These are phyloP conservation scores for Eucidaris tribuloides DNA, from an alignment of 35 echinoderm and acorn worm species.

Conservation along the genomic window DNA sequence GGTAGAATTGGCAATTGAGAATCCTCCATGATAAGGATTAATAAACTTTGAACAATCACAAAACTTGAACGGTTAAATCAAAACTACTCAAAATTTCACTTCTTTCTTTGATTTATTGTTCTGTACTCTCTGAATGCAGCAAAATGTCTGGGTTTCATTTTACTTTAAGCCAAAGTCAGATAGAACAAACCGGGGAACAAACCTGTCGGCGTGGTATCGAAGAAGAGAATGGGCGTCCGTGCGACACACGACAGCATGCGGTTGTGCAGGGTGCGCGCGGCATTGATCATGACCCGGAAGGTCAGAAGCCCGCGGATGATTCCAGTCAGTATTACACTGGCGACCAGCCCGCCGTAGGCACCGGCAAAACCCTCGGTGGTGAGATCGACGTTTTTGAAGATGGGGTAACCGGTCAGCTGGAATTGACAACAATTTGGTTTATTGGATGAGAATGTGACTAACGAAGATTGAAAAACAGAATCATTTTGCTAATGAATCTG, in stretches of 20 bases:
- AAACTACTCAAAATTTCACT: neutral
- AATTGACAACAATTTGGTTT: too few relatives aligned
- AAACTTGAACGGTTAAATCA: too few relatives aligned
- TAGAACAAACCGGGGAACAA: neutral
- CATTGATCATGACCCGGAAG: conserved; percentile 61
- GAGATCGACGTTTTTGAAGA: neutral
- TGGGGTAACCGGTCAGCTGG: too few relatives aligned
- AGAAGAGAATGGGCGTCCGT: conserved; percentile 65
- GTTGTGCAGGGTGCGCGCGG: conserved; percentile 77
- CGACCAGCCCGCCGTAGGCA: conserved; percentile 44
- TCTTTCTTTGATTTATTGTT: neutral
- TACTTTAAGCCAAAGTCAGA: neutral
- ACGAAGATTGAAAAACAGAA: too few relatives aligned
- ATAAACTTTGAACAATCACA: too few relatives aligned
- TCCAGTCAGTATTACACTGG: conserved; percentile 35
- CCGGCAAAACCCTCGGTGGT: conserved; percentile 39
- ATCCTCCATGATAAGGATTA: too few relatives aligned
- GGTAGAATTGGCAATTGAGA: too few relatives aligned
- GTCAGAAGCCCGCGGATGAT: conserved; percentile 49
- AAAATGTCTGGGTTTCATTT: neutral
- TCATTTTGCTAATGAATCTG: too few relatives aligned
- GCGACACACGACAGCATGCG: conserved; percentile 72
- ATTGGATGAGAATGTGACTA: too few relatives aligned
- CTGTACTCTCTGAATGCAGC: neutral
- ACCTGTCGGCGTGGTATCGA: conserved; percentile 85